phyloP scores from a whole-genome alignment of 1,140 invertebrate species.

The Hyles euphorbiae region DNA sequence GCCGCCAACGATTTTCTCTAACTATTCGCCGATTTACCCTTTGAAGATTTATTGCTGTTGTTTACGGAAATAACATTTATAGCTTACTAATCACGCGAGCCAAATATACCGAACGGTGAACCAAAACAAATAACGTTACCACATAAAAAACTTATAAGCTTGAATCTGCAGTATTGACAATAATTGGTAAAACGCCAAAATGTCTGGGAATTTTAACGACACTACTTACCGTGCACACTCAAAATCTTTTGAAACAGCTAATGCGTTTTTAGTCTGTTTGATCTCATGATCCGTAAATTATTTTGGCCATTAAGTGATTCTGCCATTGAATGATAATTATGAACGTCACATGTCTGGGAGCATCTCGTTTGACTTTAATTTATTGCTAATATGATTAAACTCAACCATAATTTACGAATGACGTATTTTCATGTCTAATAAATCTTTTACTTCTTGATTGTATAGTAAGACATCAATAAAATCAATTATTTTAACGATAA shows the following conservation, averaged over 20 bases:
- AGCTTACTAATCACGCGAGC: slow-evolving; percentile 14
- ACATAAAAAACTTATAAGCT: slow-evolving; percentile 7
- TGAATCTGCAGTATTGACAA: slow-evolving; percentile 10
- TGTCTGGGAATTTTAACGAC: slow-evolving; percentile 29
- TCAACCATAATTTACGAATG: too few species aligned
- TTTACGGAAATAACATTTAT: slow-evolving; percentile 21
- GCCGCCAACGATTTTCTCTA: slow-evolving; percentile 10
- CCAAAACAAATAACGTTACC: slow-evolving; percentile 3
- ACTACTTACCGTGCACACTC: slow-evolving; percentile 5
- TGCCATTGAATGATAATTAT: slow-evolving; percentile 3
- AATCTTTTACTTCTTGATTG: too few species aligned
- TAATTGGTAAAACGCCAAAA: slow-evolving; percentile 25
- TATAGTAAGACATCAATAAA: too few species aligned
- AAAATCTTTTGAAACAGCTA: slow-evolving; percentile 4
- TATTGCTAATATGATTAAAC: not conserved
- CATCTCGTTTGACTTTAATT: not conserved
- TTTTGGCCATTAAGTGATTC: slow-evolving; percentile 2
- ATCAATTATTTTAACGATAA: too few species aligned
- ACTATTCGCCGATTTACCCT: slow-evolving; percentile 1
- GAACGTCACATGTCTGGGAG: not conserved
- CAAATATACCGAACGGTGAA: not conserved
- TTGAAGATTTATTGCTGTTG: slow-evolving; percentile 13
- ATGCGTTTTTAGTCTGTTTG: slow-evolving; percentile 4
- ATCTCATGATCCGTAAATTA: slow-evolving; percentile 2
- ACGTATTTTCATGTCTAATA: too few species aligned